These are phyloP conservation scores for Lepetodrilus schrolli DNA, from an alignment of 2,888 invertebrate species.

Conservation along the genomic window DNA sequence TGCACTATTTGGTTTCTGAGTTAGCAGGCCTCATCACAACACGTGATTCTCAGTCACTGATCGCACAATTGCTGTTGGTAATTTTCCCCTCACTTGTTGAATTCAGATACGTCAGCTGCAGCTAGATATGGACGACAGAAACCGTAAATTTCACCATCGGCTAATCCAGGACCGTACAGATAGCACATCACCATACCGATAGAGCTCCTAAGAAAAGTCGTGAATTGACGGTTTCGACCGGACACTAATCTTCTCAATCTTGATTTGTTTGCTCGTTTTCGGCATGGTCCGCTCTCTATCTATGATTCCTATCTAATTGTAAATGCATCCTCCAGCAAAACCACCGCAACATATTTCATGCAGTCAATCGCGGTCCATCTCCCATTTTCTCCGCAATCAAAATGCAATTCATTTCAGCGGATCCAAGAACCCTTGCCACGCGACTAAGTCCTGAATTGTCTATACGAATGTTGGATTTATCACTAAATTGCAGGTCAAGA, in stretches of 20 bases:
- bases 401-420: slow-evolving; percentile 15
- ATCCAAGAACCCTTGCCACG: slow-evolving; percentile 4
- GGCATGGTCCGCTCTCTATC: background rate
- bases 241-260: background rate
- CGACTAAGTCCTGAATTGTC: no score
- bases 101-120: background rate
- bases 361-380: background rate
- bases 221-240: background rate
- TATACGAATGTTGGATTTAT: no score
- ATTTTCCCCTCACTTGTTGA: background rate
- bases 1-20: no score
- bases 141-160: background rate
- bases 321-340: background rate
- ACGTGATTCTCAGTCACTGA: no score
- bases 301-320: background rate
- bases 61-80: background rate
- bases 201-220: no score
- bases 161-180: no score
- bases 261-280: slow-evolving; percentile 15
- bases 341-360: slow-evolving; percentile 7
- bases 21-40: no score
- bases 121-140: background rate
- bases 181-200: no score
- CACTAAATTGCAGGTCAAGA: no score
- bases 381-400: slow-evolving; percentile 4